These are phyloP conservation scores for Paratilapia polleni DNA, from an alignment of 2,113 vertebrate species.

Conservation along the genomic window DNA sequence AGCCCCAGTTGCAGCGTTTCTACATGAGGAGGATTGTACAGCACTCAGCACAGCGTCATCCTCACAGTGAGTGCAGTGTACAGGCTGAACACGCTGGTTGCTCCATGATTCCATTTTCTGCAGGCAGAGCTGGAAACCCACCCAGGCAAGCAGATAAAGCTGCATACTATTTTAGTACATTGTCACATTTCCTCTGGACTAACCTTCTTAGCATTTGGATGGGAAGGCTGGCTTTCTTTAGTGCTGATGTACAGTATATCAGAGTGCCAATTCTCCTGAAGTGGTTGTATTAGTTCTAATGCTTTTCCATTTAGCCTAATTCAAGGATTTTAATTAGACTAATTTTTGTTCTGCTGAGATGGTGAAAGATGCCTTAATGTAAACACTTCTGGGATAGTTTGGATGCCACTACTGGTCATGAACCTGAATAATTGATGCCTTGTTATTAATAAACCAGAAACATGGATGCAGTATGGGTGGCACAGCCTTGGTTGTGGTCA, in stretches of 20 bases:
- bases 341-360: slow-evolving; percentile 4
- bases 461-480: slow-evolving; percentile 9
- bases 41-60: not conserved
- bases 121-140: slow-evolving; percentile 40
- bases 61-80: slow-evolving; percentile 8
- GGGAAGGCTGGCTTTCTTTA: slow-evolving; percentile 40
- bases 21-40: not conserved
- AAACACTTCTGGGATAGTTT: slow-evolving; percentile 29
- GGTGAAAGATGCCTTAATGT: slow-evolving; percentile 4
- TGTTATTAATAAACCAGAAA: slow-evolving; percentile 74
- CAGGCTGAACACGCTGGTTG: not conserved
- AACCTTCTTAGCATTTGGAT: slow-evolving; percentile 65
- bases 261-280: not conserved
- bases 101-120: slow-evolving; percentile 40
- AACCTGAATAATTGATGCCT: slow-evolving; percentile 69
- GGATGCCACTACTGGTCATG: slow-evolving; percentile 19
- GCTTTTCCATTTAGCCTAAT: not conserved
- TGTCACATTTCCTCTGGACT: slow-evolving; percentile 55
- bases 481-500: slow-evolving; percentile 26
- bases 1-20: not conserved
- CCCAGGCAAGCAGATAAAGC: slow-evolving; percentile 48
- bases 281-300: not conserved
- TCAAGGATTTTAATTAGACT: not conserved
- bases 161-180: slow-evolving; percentile 59
- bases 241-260: slow-evolving; percentile 10